A percentile compares a stretch with the other conserved stretches of the same genome.
Evolutionary conservation across 2,888 invertebrate species (phyloP).

Genomic region (Cataglyphis livida): DNA sequence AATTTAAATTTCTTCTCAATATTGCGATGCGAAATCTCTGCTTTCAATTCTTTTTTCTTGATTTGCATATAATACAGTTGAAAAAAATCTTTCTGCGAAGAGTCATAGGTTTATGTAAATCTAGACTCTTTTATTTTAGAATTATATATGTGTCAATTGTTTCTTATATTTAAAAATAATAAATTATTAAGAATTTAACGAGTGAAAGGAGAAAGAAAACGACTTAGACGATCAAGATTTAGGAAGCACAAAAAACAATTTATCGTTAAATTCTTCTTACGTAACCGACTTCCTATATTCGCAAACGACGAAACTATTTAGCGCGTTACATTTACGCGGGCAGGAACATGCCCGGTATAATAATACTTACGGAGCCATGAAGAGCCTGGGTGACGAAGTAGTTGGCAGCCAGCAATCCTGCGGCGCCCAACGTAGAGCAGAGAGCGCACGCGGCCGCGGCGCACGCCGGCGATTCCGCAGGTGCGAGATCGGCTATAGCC

Average conservation of each 20-base stretch:
- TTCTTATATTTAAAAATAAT: not conserved
- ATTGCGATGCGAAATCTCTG: not conserved
- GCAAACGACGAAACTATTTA: not conserved
- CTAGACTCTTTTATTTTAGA: not conserved
- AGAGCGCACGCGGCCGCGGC: slow-evolving; percentile 84
- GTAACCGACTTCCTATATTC: slow-evolving; percentile 3
- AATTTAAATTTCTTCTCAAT: not conserved
- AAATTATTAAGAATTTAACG: not conserved
- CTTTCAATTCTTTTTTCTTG: not conserved
- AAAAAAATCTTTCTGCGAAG: not conserved
- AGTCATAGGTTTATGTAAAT: not conserved
- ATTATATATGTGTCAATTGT: not conserved
- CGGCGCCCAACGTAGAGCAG: slow-evolving; percentile 88
- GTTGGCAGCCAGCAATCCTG: slow-evolving; percentile 87
- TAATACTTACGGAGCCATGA: slow-evolving; percentile 86
- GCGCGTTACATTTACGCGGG: slow-evolving; percentile 16
- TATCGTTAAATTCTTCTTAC: slow-evolving; percentile 5
- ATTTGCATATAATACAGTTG: not conserved
- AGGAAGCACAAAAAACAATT: not conserved
- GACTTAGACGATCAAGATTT: not conserved
- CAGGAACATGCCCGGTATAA: not conserved
- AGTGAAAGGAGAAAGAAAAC: not conserved
- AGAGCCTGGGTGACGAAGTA: slow-evolving; percentile 88
- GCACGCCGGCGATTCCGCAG: slow-evolving; percentile 85
- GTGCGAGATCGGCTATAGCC: slow-evolving; percentile 88